Evolutionary conservation across 2,797 vertebrate genomes (phyloP).

Genomic region (Distichodus sexfasciatus): DNA sequence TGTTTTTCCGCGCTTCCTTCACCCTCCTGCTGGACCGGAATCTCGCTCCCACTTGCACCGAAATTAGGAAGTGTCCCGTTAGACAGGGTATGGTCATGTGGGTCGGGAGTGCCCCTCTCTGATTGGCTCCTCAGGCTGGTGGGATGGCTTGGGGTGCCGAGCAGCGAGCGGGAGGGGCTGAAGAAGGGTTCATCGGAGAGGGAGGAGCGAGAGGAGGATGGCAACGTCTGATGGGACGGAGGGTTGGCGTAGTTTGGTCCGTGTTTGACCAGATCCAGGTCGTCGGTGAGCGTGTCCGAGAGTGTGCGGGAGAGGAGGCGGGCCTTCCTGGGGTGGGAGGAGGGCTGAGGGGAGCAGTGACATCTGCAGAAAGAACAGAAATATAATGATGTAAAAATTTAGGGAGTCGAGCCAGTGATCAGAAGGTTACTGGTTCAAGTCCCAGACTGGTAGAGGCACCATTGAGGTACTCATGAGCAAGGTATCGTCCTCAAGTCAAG

Average conservation of each 20-base stretch:
- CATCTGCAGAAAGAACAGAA: constrained; percentile 51
- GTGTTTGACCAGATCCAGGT: constrained; percentile 49
- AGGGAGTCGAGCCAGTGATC: no score
- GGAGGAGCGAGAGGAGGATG: constrained; percentile 49
- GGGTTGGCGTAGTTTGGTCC: constrained; percentile 38
- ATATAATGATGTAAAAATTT: not conserved
- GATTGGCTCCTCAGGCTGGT: constrained; percentile 28
- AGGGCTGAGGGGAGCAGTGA: constrained; percentile 55
- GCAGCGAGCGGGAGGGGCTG: constrained; percentile 37
- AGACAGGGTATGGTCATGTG: constrained; percentile 30
- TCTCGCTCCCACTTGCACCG: not conserved
- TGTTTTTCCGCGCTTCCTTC: not conserved
- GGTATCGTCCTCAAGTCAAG: no score
- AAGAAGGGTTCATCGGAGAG: constrained; percentile 51
- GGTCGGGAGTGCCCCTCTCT: constrained; percentile 12
- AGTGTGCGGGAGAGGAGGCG: constrained; percentile 72
- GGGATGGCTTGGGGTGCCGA: constrained; percentile 2
- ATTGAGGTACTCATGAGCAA: no score
- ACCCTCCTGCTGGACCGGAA: constrained; percentile 5
- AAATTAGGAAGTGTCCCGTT: constrained; percentile 45
- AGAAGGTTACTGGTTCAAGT: no score
- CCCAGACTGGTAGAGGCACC: no score
- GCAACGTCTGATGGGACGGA: constrained; percentile 37
- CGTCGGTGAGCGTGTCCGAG: constrained; percentile 64
- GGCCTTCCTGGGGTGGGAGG: constrained; percentile 57